Evolutionary conservation across 2,888 invertebrate species (phyloP).

Genomic region (Miltochrista miniata): DNA sequence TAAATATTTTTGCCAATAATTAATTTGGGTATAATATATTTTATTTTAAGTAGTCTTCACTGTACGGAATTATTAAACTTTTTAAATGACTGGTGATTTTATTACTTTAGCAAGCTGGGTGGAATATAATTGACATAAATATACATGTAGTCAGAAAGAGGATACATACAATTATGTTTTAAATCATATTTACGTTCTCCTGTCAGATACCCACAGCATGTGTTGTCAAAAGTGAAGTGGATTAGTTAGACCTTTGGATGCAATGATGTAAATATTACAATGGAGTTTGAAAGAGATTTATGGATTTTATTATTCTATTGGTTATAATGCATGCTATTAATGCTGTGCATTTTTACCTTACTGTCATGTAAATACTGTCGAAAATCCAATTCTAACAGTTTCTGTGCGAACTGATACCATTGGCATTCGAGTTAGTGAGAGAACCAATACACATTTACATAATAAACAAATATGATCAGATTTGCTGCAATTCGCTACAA

Average conservation of each 20-base stretch:
- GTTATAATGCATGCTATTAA: constrained; percentile 42
- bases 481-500: not conserved
- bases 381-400: constrained; percentile 1
- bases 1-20: no score
- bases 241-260: constrained; percentile 33
- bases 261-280: constrained; percentile 24
- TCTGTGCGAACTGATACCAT: not conserved
- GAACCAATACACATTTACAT: not conserved
- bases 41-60: no score
- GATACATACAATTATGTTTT: not conserved
- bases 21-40: no score
- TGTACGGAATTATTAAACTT: no score
- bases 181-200: not conserved
- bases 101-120: not conserved
- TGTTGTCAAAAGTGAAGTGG: constrained; percentile 36
- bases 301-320: constrained; percentile 23
- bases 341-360: constrained; percentile 18
- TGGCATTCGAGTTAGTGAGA: not conserved
- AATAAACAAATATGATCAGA: no score
- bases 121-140: not conserved
- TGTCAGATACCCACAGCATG: constrained; percentile 33
- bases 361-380: constrained; percentile 9
- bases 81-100: no score
- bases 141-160: no score
- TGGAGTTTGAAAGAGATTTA: constrained; percentile 19